phyloP scores from a whole-genome alignment of 2,113 vertebrate species.

The Cebus imitator region DNA sequence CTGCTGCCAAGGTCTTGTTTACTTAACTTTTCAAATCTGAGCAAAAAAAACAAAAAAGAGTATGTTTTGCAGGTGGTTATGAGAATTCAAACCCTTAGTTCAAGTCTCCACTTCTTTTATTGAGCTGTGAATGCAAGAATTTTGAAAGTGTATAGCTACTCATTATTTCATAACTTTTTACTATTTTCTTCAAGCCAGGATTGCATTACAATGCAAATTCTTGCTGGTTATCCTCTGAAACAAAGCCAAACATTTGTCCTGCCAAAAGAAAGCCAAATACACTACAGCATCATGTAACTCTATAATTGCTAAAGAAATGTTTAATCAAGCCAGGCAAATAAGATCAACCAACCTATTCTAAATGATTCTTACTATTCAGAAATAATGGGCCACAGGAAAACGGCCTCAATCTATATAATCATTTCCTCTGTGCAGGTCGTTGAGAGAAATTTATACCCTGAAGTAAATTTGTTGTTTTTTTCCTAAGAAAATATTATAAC shows the following conservation, averaged over 20 bases:
- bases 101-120: background rate
- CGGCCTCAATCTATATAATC: background rate
- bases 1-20: background rate
- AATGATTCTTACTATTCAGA: background rate
- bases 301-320: background rate
- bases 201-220: background rate
- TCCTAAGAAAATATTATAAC: constrained; percentile 87
- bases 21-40: background rate
- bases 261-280: background rate
- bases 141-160: background rate
- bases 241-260: background rate
- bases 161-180: background rate
- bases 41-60: background rate
- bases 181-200: background rate
- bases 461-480: constrained; percentile 86
- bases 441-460: constrained; percentile 87
- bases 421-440: constrained; percentile 77
- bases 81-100: background rate
- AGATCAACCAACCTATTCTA: background rate
- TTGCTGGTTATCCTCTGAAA: background rate
- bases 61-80: background rate
- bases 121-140: background rate
- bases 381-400: background rate
- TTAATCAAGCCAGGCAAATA: background rate
- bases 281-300: background rate